Evolutionary conservation across 2,113 vertebrate species (phyloP), one percentile per base, ranked within the genome.

Genomic region (Mola mola): DNA sequence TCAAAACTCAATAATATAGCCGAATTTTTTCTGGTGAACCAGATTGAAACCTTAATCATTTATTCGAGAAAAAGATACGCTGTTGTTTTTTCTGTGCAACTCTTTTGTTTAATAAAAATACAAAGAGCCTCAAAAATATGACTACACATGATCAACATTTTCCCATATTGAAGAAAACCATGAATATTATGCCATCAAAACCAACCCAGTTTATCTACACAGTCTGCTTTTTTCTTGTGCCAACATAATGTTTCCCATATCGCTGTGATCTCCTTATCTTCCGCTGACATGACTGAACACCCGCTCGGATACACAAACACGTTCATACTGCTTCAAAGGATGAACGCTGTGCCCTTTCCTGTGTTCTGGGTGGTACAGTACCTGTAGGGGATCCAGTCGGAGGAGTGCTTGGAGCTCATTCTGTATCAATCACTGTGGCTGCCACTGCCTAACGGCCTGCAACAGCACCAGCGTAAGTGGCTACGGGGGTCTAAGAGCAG

Each of bases 361-460:
- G 47, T 13, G 49, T 56, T 72, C 50, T 44, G 40, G 42, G 66
- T 58, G 51, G 71, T 62, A 60, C 75, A 56, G 57, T 95, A 98
- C 96, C 96, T 98, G 95, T 98, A 98, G 62, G 95, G 95, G 82
- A 98, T 96, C 96, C 96, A 98, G 92, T 98, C 95, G 82, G 95
- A 95, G 82, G 93, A 94, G 85, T 94, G 94, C 91, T 93, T 96
- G 86, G 96, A 96, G 95, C 92, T 97, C 96, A 98, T 98, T 76
- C 68, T 88, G 83, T 61, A 65, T 84, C 68, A 91, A 91, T 94
- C 81, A 61, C 78, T 24, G 64, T 61, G 78, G 37, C 63, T 52
- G n/a, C 46, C 16, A 29, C 48, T 34, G 48, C 48, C 82, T 85
- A 60, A 78, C 33, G 85, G 81, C 85, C 85, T 88, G 86, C 78